Evolutionary conservation across 1,140 invertebrate species (phyloP).

Genomic region (Drosophila yakuba): DNA sequence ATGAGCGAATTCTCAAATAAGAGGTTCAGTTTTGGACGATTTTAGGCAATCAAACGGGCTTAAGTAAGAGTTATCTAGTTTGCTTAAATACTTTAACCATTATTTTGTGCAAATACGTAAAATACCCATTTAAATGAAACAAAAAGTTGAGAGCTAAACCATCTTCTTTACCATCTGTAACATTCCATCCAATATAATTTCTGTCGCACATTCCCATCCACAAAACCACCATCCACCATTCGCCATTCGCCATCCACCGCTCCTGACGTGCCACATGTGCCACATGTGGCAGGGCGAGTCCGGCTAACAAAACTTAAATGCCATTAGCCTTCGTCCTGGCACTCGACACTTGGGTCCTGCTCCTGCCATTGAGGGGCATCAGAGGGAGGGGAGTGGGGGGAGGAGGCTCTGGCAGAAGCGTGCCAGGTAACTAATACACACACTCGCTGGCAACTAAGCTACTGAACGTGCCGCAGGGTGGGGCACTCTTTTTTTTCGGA

Average conservation of each 20-base stretch:
- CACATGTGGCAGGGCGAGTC: conserved; percentile 9
- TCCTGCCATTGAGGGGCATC: conserved; percentile 1
- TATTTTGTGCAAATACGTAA: too few relatives aligned
- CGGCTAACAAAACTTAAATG: conserved; percentile 72
- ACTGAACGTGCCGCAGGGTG: conserved; percentile 62
- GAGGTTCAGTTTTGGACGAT: neutral
- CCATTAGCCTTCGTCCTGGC: conserved; percentile 72
- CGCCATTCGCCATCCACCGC: conserved; percentile 14
- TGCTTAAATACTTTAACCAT: neutral
- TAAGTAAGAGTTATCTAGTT: neutral
- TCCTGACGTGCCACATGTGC: conserved; percentile 42
- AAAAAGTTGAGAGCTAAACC: too few relatives aligned
- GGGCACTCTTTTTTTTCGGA: conserved; percentile 33
- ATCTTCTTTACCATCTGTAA: conserved; percentile 6
- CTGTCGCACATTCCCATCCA: conserved; percentile 12
- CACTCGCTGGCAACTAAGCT: conserved; percentile 57
- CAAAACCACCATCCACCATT: conserved; percentile 8
- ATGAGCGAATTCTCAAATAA: conserved; percentile 7
- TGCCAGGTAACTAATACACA: conserved; percentile 74
- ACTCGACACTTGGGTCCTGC: conserved; percentile 51
- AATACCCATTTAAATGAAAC: too few relatives aligned
- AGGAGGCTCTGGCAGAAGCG: conserved; percentile 54
- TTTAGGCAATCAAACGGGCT: neutral
- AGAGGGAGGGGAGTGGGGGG: neutral
- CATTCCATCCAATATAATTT: conserved; percentile 29